These are phyloP conservation scores for Pecten maximus DNA, from an alignment of 2,888 invertebrate genomes.

Conservation along the genomic window DNA sequence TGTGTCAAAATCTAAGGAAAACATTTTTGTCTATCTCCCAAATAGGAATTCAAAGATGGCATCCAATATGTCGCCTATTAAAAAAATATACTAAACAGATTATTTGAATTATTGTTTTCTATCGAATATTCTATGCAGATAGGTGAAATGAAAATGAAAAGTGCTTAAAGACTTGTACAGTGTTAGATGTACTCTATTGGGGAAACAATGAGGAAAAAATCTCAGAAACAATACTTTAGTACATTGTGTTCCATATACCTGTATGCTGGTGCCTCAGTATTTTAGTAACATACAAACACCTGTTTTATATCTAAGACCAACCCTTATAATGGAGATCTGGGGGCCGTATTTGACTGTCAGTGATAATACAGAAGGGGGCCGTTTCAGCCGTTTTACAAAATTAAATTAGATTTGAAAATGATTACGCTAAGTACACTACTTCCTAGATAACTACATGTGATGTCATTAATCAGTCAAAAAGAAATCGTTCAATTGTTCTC, in stretches of 20 bases:
- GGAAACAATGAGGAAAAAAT: background rate
- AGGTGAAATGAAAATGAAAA: too few species aligned
- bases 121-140: too few species aligned
- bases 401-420: background rate
- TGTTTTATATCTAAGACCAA: background rate
- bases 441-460: background rate
- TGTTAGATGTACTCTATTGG: background rate
- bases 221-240: background rate
- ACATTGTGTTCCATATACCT: background rate
- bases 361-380: background rate
- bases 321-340: background rate
- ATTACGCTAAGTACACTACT: background rate
- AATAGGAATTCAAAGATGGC: too few species aligned
- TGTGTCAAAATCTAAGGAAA: too few species aligned
- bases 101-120: too few species aligned
- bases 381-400: background rate
- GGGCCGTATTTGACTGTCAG: background rate
- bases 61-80: too few species aligned
- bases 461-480: background rate
- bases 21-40: too few species aligned
- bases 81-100: too few species aligned
- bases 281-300: background rate
- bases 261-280: background rate
- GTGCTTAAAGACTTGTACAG: background rate
- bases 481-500: background rate